Base-by-base conservation (phyloP, 2,113 vertebrate genomes). In the Eolophus roseicapilla region DNA sequence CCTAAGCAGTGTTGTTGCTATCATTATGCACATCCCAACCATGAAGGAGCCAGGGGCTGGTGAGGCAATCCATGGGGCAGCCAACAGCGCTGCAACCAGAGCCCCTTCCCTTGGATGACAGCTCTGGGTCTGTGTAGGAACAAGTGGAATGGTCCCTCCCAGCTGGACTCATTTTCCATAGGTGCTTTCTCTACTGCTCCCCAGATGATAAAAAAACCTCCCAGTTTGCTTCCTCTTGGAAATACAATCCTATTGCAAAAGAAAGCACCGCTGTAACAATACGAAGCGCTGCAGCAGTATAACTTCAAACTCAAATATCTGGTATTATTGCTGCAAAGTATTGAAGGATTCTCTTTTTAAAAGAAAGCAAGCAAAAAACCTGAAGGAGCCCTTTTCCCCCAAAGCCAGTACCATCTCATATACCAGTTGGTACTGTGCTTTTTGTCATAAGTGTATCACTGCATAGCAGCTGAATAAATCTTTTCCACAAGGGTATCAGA, bases 11-110 rank as follows among this genome's bases (percentile, higher is more conserved):
- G 79, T 69, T 1, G 1, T 41, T 8, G 1, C 49, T 65, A 47
- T 69, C 41, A 55, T 10, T 25, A 25, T 0, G 0, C 13, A 1
- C 1, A 3, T 52, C 13, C 39, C 49, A 92, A n/a, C 20, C 53
- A 37, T 31, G 39, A 52, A 68, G n/a, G 39, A 88, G 14, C 2
- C 60, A 7, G 53, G 31, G 46, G 24, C 28, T 82, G 27, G 28
- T 65, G 52, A 31, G 20, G 39, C 75, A 90, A 35, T 43, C 19
- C 29, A 18, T 10, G 12, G 60, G 65, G 17, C 59, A 78, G 27
- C 35, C 31, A 25, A 3, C 3, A 2, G 46, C 0, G 2, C 43
- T 47, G 37, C 0, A 14, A 43, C 20, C 59, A 19, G 49, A 73
- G n/a, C 8, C 50, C 59, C 1, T 4, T 52, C 2, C 33, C 23